Evolutionary conservation across 2,797 vertebrate genomes (phyloP).

Genomic region (Falco novaeseelandiae): DNA sequence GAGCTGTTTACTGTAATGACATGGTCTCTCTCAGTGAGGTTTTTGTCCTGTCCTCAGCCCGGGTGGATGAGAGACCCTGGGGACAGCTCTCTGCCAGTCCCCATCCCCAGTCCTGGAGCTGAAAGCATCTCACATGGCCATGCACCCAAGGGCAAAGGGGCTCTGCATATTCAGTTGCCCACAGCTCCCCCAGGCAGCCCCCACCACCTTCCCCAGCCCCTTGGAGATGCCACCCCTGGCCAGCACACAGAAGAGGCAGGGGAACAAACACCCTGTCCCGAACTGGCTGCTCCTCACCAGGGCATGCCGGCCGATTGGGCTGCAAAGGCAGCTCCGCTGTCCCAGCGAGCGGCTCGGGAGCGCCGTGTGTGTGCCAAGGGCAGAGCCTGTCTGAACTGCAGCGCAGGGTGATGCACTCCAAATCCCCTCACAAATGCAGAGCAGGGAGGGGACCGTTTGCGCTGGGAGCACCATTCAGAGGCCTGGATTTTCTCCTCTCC

Average conservation of each 20-base stretch:
- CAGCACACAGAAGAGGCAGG: rapidly evolving
- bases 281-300: rapidly evolving
- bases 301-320: rapidly evolving
- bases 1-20: not conserved
- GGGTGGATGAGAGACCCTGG: not conserved
- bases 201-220: not conserved
- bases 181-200: not conserved
- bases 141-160: not conserved
- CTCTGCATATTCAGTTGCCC: not conserved
- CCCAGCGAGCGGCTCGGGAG: rapidly evolving
- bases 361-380: rapidly evolving
- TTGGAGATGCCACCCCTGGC: not conserved
- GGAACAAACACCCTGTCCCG: rapidly evolving
- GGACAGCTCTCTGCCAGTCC: not conserved
- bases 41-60: not conserved
- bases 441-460: not conserved
- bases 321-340: rapidly evolving
- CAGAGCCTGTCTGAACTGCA: not conserved
- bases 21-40: not conserved
- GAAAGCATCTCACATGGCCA: not conserved
- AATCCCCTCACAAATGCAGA: not conserved
- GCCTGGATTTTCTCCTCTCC: not conserved
- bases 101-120: not conserved
- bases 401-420: not conserved
- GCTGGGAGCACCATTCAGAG: not conserved